These are phyloP conservation scores for Bradynema listronoti DNA, from an alignment of 1,140 invertebrate genomes.

Conservation along the genomic window DNA sequence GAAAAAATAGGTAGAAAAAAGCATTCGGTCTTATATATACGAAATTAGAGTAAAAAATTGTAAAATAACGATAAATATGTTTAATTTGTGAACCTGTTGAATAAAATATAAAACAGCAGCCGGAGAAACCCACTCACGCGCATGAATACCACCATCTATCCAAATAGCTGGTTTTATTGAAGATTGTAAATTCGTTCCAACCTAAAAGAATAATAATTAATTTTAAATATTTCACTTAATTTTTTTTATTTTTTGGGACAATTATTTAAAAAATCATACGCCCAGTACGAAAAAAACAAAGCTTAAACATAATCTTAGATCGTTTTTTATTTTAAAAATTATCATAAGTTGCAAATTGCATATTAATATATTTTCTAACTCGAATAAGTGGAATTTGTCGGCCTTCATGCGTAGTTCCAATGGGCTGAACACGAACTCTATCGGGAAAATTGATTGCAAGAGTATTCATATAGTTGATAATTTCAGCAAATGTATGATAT, in stretches of 20 bases:
- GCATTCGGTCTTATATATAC: no score
- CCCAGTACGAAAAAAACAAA: no score
- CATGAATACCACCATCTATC: slow-evolving; percentile 60
- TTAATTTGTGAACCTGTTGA: slow-evolving; percentile 52
- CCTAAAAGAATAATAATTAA: slow-evolving; percentile 32
- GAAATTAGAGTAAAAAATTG: no score
- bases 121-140: slow-evolving; percentile 61
- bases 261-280: slow-evolving; percentile 1
- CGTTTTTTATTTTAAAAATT: slow-evolving; percentile 1
- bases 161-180: slow-evolving; percentile 51
- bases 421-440: slow-evolving; percentile 49
- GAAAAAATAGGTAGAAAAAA: no score
- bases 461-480: slow-evolving; percentile 54
- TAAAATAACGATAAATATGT: no score
- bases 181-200: slow-evolving; percentile 44
- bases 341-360: slow-evolving; percentile 16
- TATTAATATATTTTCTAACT: slow-evolving; percentile 19
- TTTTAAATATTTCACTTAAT: not conserved
- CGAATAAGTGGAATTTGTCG: slow-evolving; percentile 56
- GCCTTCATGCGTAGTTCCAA: slow-evolving; percentile 56
- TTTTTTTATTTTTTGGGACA: not conserved
- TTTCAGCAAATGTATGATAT: slow-evolving; percentile 56
- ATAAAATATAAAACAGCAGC: slow-evolving; percentile 60
- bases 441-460: slow-evolving; percentile 52
- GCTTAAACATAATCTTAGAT: no score